Evolutionary conservation across 2,888 invertebrate species (phyloP).

Genomic region (Ischnura elegans): DNA sequence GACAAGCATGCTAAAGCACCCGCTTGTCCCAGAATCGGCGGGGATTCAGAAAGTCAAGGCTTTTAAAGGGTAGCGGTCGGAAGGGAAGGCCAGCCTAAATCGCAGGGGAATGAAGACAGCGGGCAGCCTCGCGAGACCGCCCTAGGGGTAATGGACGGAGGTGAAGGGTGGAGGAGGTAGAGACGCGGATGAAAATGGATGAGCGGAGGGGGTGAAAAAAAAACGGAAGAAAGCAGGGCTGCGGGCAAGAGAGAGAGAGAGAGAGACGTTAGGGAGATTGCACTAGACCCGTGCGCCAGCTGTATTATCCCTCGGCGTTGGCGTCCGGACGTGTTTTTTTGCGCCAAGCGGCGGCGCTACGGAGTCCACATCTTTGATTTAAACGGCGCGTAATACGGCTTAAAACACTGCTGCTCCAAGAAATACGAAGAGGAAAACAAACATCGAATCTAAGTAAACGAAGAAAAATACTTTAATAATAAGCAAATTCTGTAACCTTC

Average conservation of each 20-base stretch:
- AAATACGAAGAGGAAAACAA: too few relatives aligned
- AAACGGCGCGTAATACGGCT: too few relatives aligned
- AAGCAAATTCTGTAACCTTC: too few relatives aligned
- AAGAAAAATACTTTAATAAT: too few relatives aligned
- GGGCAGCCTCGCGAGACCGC: neutral
- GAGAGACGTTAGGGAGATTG: neutral
- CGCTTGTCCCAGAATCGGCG: neutral
- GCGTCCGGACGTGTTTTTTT: too few relatives aligned
- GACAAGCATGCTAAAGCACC: neutral
- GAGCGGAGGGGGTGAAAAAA: neutral
- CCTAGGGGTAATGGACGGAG: neutral
- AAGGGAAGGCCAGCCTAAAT: neutral
- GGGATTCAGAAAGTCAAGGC: conserved; percentile 21
- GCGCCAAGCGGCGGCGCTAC: too few relatives aligned
- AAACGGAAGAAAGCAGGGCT: neutral
- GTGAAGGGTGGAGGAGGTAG: neutral
- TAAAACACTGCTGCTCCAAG: too few relatives aligned
- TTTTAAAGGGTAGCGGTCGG: neutral
- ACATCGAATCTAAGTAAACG: too few relatives aligned
- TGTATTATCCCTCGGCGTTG: neutral
- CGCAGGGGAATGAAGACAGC: conserved; percentile 18
- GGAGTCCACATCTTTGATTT: too few relatives aligned
- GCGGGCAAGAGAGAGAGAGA: neutral
- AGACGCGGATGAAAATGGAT: neutral
- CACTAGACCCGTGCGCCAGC: neutral